phyloP scores from a whole-genome alignment of 1,140 invertebrate species.

The Lepidotrigona ventralis region DNA sequence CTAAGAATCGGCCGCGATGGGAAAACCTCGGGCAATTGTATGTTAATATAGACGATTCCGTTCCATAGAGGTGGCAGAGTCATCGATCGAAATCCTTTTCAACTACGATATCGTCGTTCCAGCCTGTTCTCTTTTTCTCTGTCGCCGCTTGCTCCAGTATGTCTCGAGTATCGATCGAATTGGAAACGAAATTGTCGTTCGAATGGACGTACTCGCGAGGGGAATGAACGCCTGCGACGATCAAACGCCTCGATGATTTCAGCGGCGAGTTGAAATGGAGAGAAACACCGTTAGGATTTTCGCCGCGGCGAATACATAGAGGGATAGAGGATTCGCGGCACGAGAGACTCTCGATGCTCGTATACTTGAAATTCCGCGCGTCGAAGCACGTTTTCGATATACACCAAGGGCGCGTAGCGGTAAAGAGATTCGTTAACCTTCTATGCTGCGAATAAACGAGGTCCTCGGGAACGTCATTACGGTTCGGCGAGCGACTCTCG shows the following conservation, averaged over 20 bases:
- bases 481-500: constrained; percentile 21
- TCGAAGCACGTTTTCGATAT: constrained; percentile 20
- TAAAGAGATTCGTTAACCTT: constrained; percentile 56
- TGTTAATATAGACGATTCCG: background rate
- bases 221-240: too few relatives aligned
- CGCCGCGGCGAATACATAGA: background rate
- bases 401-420: constrained; percentile 58
- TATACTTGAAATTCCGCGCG: constrained; percentile 52
- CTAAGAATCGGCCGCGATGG: constrained; percentile 7
- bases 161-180: background rate
- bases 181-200: background rate
- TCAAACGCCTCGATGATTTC: too few relatives aligned
- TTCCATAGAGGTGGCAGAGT: background rate
- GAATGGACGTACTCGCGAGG: too few relatives aligned
- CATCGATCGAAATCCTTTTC: background rate
- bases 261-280: background rate
- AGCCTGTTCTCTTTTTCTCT: background rate
- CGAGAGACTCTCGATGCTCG: constrained; percentile 36
- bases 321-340: background rate
- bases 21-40: constrained; percentile 25
- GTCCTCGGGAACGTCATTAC: constrained; percentile 41
- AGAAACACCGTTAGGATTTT: background rate
- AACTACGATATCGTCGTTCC: background rate
- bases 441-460: constrained; percentile 49
- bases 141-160: background rate